Evolutionary conservation across 2,113 vertebrate species (phyloP).

Genomic region (Sarotherodon lohbergeri): DNA sequence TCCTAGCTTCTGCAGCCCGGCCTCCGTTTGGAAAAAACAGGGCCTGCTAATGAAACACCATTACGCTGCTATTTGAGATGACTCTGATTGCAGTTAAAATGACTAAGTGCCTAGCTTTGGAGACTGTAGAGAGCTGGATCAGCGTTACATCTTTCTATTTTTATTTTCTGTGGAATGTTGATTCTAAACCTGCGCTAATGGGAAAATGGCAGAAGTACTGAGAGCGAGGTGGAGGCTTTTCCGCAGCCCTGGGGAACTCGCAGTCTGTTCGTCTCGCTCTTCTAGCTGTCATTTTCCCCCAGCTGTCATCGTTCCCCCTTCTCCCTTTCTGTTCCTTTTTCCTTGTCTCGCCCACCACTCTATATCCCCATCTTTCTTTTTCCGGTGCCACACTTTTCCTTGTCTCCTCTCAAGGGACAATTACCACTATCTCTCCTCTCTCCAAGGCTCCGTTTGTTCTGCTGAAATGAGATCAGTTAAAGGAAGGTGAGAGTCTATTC

Average conservation of each 20-base stretch:
- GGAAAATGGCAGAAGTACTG: constrained; percentile 34
- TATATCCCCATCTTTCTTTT: neutral
- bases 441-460: constrained; percentile 55
- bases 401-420: constrained; percentile 60
- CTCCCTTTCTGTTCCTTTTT: neutral
- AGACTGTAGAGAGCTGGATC: constrained; percentile 40
- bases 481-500: constrained; percentile 68
- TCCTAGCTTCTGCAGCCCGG: constrained; percentile 13
- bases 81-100: constrained; percentile 64
- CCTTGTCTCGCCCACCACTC: constrained; percentile 1
- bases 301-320: constrained; percentile 45
- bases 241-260: constrained; percentile 37
- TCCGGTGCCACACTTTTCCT: constrained; percentile 27
- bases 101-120: constrained; percentile 47
- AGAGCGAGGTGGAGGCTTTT: constrained; percentile 45
- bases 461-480: constrained; percentile 69
- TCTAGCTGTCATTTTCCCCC: constrained; percentile 46
- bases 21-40: constrained; percentile 23
- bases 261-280: constrained; percentile 55
- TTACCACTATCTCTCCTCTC: constrained; percentile 57
- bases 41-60: constrained; percentile 63
- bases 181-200: constrained; percentile 53
- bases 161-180: constrained; percentile 59
- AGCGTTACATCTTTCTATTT: constrained; percentile 49
- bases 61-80: constrained; percentile 58